A percentile compares a stretch with the other conserved stretches of the same genome.
Conservation (phyloP, 2,113 vertebrate genomes). For the Pardalotus punctatus region DNA sequence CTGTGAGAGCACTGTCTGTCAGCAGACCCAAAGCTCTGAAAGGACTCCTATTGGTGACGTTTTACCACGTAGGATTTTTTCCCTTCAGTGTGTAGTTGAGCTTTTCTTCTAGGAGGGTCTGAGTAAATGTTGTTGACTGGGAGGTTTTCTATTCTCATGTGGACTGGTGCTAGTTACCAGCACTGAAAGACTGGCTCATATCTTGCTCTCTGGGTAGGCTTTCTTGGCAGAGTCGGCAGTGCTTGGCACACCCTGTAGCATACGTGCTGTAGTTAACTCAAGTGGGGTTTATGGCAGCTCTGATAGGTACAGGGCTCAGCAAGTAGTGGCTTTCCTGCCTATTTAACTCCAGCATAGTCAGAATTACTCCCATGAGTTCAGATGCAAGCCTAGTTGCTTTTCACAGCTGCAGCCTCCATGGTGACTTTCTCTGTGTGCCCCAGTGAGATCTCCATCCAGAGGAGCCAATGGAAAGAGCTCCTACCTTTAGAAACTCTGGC, state of each 20-base stretch:
- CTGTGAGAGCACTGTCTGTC: not conserved
- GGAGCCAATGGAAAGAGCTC: not conserved
- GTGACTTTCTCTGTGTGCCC: not conserved
- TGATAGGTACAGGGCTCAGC: not conserved
- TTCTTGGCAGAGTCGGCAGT: not conserved
- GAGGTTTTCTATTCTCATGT: not conserved
- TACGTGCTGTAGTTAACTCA: fast-evolving
- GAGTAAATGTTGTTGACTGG: not conserved
- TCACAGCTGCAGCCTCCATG: not conserved
- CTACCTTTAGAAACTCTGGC: not conserved
- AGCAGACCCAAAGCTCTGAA: not conserved
- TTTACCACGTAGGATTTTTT: not conserved
- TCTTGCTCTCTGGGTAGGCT: not conserved
- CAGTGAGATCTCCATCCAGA: not conserved
- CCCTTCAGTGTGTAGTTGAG: not conserved
- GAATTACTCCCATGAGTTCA: not conserved
- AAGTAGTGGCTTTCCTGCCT: not conserved
- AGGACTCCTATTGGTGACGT: not conserved
- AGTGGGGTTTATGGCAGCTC: not conserved
- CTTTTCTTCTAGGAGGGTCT: not conserved
- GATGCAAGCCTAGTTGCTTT: not conserved
- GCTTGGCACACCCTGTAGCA: not conserved
- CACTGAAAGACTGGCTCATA: not conserved
- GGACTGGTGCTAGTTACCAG: not conserved
- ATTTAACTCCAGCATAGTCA: not conserved